phyloP scores from a whole-genome alignment of 2,113 vertebrate genomes.

The Pundamilia nyererei region DNA sequence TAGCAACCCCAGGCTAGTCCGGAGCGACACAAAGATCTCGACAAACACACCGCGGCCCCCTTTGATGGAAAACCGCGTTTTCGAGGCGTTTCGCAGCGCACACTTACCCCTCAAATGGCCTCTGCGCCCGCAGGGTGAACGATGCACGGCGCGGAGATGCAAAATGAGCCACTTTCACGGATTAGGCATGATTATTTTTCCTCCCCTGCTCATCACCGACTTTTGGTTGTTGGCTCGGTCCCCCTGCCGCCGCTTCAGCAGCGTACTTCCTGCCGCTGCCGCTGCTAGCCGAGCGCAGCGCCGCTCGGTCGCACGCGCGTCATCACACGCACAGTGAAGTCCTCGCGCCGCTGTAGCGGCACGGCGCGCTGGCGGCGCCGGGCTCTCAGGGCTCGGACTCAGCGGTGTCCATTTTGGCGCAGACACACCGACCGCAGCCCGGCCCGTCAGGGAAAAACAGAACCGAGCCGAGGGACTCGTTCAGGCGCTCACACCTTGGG shows the following conservation, averaged over 20 bases:
- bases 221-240: slow-evolving; percentile 40
- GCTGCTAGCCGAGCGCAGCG: slow-evolving; percentile 16
- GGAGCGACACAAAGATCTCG: slow-evolving; percentile 75
- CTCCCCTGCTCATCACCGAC: slow-evolving; percentile 39
- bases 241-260: slow-evolving; percentile 37
- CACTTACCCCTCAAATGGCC: slow-evolving; percentile 64
- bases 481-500: neutral
- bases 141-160: slow-evolving; percentile 1
- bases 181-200: slow-evolving; percentile 44
- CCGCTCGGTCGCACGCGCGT: slow-evolving; percentile 36
- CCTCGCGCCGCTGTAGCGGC: neutral
- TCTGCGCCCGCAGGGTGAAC: neutral
- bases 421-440: neutral
- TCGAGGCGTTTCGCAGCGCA: neutral
- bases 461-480: neutral
- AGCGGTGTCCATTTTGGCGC: neutral
- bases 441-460: neutral
- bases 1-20: slow-evolving; percentile 47
- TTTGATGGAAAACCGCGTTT: slow-evolving; percentile 37
- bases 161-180: slow-evolving; percentile 26
- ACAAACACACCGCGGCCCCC: slow-evolving; percentile 57
- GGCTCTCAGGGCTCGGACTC: neutral
- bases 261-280: slow-evolving; percentile 71
- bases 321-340: slow-evolving; percentile 23
- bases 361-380: neutral